Evolutionary conservation across 2,113 vertebrate genomes (phyloP).

Genomic region (Epinephelus cyanopodus): DNA sequence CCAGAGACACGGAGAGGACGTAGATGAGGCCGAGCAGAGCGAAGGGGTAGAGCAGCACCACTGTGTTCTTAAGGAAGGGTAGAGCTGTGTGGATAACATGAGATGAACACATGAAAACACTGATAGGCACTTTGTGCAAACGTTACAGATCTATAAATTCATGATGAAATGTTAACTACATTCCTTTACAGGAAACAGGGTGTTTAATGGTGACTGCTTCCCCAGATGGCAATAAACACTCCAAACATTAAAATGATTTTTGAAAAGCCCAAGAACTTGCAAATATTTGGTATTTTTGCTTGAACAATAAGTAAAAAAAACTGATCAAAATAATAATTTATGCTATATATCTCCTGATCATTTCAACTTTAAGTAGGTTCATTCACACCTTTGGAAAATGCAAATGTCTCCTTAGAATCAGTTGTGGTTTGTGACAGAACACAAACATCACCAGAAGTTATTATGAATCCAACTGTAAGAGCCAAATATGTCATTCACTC

Average conservation of each 20-base stretch:
- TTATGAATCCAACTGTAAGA: no score
- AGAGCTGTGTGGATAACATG: conserved; percentile 84
- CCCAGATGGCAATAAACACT: background rate
- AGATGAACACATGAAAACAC: background rate
- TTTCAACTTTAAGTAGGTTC: no score
- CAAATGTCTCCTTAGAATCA: background rate
- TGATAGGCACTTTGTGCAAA: background rate
- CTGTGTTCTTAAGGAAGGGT: conserved; percentile 96
- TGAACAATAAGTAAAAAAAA: no score
- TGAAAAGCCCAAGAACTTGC: no score
- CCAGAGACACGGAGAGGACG: conserved; percentile 91
- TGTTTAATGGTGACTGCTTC: background rate
- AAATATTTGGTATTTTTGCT: no score
- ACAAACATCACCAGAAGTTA: background rate
- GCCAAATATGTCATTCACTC: no score
- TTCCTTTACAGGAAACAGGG: background rate
- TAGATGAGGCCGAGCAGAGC: conserved; percentile 92
- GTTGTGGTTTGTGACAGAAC: background rate
- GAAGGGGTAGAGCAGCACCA: conserved; percentile 94
- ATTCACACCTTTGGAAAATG: background rate
- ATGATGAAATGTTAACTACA: background rate
- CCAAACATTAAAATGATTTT: background rate
- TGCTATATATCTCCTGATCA: no score
- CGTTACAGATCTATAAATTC: background rate
- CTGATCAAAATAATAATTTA: no score